Evolutionary conservation across 2,797 vertebrate species (phyloP).

Genomic region (Botia almorhae): DNA sequence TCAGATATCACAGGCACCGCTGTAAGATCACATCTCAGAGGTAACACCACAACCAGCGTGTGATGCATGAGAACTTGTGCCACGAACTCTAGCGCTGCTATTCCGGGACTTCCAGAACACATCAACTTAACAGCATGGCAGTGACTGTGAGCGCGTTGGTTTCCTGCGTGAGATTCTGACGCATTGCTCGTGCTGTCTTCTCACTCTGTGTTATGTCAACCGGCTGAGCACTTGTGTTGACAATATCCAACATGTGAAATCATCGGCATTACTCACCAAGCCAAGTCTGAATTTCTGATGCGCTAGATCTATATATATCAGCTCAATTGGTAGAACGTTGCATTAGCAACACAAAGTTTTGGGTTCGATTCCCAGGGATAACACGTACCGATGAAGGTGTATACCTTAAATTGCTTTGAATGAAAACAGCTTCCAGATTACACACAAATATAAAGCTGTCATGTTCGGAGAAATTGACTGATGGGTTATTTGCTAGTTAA

Average conservation of each 20-base stretch:
- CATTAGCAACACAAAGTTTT: too few relatives aligned
- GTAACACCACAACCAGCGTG: not conserved
- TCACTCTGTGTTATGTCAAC: constrained; percentile 11
- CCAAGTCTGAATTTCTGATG: constrained; percentile 8
- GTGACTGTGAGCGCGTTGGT: constrained; percentile 15
- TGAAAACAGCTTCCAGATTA: too few relatives aligned
- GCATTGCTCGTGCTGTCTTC: constrained; percentile 9
- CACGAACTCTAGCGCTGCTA: constrained; percentile 18
- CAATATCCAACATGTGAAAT: constrained; percentile 19
- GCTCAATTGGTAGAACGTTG: too few relatives aligned
- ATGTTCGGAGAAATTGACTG: not conserved
- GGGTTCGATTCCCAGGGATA: too few relatives aligned
- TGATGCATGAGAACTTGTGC: constrained; percentile 13
- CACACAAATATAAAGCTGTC: not conserved
- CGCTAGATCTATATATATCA: not conserved
- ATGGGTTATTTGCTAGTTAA: constrained; percentile 29
- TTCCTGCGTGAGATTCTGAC: constrained; percentile 30
- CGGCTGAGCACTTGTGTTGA: not conserved
- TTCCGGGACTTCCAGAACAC: constrained; percentile 10
- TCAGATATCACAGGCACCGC: not conserved
- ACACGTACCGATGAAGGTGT: too few relatives aligned
- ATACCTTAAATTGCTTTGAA: too few relatives aligned
- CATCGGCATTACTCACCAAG: constrained; percentile 10
- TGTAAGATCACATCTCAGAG: constrained; percentile 5
- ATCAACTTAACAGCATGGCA: not conserved